phyloP scores from a whole-genome alignment of 2,113 vertebrate genomes.

The Neopipo cinnamomea region DNA sequence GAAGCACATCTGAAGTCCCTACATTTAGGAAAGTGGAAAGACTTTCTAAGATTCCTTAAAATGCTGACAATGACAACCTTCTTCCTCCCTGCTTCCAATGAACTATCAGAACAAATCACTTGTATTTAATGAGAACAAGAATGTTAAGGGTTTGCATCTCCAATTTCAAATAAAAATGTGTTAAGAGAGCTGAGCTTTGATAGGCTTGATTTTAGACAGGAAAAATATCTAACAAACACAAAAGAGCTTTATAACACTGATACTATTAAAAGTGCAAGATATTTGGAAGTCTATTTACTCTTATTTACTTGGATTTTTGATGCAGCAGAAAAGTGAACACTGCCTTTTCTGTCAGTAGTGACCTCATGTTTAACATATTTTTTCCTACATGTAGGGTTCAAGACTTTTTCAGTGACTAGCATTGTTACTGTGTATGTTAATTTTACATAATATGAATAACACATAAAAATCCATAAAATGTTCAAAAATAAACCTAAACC shows the following conservation, averaged over 20 bases:
- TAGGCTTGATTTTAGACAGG: not conserved
- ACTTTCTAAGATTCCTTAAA: not conserved
- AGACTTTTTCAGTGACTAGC: not conserved
- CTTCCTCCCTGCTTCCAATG: not conserved
- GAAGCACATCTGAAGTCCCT: not conserved
- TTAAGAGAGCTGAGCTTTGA: not conserved
- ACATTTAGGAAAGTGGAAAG: not conserved
- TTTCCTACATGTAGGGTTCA: not conserved
- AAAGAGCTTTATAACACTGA: not conserved
- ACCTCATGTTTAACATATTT: not conserved
- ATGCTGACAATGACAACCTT: not conserved
- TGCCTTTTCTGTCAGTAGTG: not conserved
- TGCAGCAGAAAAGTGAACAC: not conserved
- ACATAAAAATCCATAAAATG: not conserved
- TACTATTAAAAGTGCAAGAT: not conserved
- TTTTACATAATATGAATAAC: not conserved
- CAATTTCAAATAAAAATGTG: not conserved
- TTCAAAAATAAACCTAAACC: not conserved
- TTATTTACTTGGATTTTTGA: not conserved
- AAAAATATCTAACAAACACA: not conserved
- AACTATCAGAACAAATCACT: not conserved
- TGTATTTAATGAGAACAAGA: not conserved
- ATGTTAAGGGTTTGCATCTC: not conserved
- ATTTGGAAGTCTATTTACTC: not conserved
- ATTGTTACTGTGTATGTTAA: not conserved